Evolutionary conservation across 2,797 vertebrate genomes (phyloP).

Genomic region (Ispidina lecontei): DNA sequence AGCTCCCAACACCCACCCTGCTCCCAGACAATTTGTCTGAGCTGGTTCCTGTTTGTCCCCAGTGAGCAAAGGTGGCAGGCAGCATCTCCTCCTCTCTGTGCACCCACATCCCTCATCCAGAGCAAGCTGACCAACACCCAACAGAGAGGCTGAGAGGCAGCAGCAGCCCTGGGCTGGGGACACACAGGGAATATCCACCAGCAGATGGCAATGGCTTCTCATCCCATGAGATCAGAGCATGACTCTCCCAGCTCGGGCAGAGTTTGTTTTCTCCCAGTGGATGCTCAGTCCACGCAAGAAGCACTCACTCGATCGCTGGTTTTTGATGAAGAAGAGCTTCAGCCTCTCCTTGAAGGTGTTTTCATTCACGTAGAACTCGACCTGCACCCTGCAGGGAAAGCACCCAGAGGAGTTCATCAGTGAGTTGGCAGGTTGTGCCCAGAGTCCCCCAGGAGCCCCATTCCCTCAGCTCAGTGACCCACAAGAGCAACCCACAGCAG

Average conservation of each 20-base stretch:
- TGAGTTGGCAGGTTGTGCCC: rapidly evolving
- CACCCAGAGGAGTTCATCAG: rapidly evolving
- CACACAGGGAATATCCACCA: neutral
- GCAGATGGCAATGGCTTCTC: constrained; percentile 36
- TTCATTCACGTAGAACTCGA: constrained; percentile 97
- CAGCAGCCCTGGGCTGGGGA: neutral
- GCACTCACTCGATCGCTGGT: constrained; percentile 92
- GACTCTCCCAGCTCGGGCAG: neutral
- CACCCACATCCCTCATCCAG: rapidly evolving
- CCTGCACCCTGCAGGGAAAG: constrained; percentile 86
- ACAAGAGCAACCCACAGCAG: neutral
- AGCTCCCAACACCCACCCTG: neutral
- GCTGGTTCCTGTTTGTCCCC: neutral
- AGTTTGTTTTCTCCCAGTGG: neutral
- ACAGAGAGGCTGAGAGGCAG: neutral
- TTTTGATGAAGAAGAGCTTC: constrained; percentile 98
- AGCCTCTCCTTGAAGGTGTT: constrained; percentile 97
- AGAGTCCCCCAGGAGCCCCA: neutral
- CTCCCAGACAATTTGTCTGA: neutral
- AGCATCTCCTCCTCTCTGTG: rapidly evolving
- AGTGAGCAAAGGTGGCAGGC: neutral
- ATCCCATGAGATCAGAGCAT: rapidly evolving
- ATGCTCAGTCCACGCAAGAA: rapidly evolving
- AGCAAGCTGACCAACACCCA: neutral
- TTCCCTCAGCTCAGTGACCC: neutral